A percentile compares a stretch with the other conserved stretches of the same genome.
Evolutionary conservation across 2,113 vertebrate species (phyloP).

Genomic region (Ictidomys tridecemlineatus): DNA sequence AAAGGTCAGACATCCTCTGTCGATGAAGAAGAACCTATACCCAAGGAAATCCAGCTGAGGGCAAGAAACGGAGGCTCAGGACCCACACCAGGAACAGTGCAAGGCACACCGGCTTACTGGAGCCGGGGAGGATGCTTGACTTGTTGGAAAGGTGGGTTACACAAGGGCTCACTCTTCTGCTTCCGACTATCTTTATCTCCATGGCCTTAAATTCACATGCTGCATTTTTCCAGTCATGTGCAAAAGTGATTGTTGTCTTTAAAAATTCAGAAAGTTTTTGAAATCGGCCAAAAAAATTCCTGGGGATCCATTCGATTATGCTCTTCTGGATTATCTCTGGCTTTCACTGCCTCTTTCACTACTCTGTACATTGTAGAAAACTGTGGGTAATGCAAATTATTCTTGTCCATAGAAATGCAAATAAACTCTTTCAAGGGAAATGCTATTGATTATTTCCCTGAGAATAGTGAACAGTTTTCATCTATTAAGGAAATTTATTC

Average conservation of each 20-base stretch:
- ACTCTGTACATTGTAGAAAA: background rate
- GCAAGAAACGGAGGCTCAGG: background rate
- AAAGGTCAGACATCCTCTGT: too few relatives aligned
- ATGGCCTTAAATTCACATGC: background rate
- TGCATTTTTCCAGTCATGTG: background rate
- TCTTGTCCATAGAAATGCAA: background rate
- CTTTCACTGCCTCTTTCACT: background rate
- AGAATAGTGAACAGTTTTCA: background rate
- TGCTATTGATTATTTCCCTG: background rate
- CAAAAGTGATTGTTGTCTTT: background rate
- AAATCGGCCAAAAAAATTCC: background rate
- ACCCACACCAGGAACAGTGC: background rate
- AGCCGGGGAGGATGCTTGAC: background rate
- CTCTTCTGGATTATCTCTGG: background rate
- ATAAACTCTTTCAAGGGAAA: background rate
- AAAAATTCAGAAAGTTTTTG: background rate
- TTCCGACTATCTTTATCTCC: background rate
- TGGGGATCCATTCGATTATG: background rate
- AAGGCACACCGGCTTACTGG: rapidly evolving
- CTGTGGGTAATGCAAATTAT: background rate
- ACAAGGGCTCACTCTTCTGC: background rate
- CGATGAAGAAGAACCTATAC: background rate
- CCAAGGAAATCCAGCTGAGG: background rate
- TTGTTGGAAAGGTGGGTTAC: too few relatives aligned
- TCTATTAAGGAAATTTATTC: background rate